phyloP scores from a whole-genome alignment of 2,888 invertebrate species.

The Lomographa bimaculata region DNA sequence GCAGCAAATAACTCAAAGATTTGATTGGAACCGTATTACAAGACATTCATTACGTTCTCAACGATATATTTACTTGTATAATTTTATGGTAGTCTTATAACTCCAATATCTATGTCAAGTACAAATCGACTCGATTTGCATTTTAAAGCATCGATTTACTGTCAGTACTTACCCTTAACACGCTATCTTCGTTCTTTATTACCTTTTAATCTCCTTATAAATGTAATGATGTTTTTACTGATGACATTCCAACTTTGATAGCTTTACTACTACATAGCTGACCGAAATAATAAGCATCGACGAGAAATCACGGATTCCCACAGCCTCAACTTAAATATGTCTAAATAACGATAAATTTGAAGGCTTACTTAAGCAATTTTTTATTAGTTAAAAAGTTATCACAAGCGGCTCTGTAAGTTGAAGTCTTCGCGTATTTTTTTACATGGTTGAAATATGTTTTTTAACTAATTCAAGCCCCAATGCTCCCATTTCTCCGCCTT shows the following conservation, averaged over 20 bases:
- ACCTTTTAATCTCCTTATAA: conserved; percentile 7
- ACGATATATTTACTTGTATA: conserved; percentile 2
- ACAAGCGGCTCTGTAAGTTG: no score
- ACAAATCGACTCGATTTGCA: conserved; percentile 35
- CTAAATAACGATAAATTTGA: no score
- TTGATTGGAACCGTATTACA: no score
- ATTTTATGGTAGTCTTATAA: conserved; percentile 33
- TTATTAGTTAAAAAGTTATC: no score
- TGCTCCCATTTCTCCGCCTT: no score
- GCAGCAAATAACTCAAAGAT: no score
- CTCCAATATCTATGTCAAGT: conserved; percentile 54
- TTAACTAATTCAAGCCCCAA: no score
- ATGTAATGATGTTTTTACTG: background rate
- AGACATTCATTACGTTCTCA: background rate
- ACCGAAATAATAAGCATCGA: conserved; percentile 4
- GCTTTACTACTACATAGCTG: background rate
- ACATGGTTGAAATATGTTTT: no score
- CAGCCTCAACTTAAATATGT: no score
- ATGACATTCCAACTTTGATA: conserved; percentile 4
- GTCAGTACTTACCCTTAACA: conserved; percentile 30
- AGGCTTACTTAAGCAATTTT: no score
- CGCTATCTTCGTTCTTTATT: no score
- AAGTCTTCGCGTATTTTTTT: no score
- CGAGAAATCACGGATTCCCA: background rate
- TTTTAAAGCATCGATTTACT: conserved; percentile 44